Percentiles rank a stretch among this genome's conserved stretches.
phyloP scores from a whole-genome alignment of 2,888 invertebrate species.

The Gerris lacustris region DNA sequence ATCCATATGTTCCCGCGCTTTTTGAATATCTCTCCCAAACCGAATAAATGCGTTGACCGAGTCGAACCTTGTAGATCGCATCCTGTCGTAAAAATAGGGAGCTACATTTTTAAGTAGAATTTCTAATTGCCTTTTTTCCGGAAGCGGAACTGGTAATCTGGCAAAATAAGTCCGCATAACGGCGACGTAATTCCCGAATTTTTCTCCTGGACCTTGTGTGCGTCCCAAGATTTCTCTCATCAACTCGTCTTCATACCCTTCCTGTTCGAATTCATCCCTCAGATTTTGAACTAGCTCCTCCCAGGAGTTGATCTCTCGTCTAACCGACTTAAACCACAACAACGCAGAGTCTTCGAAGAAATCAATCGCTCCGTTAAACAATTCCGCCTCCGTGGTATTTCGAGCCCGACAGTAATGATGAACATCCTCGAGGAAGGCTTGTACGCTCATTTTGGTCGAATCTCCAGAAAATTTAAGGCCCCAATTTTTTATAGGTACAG shows the following conservation, averaged over 20 bases:
- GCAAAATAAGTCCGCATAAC: slow-evolving; percentile 27
- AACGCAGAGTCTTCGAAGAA: slow-evolving; percentile 27
- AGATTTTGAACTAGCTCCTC: slow-evolving; percentile 14
- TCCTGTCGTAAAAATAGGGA: too few relatives aligned
- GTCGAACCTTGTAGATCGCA: too few relatives aligned
- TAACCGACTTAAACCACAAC: slow-evolving; percentile 33
- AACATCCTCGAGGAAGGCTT: slow-evolving; percentile 26
- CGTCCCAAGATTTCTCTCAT: slow-evolving; percentile 28
- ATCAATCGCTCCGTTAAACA: slow-evolving; percentile 26
- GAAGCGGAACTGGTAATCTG: slow-evolving; percentile 21
- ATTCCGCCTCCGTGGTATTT: slow-evolving; percentile 19
- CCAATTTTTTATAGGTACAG: slow-evolving; percentile 26
- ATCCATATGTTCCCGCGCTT: too few relatives aligned
- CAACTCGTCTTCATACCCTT: slow-evolving; percentile 28
- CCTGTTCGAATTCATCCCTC: slow-evolving; percentile 23
- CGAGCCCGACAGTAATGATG: slow-evolving; percentile 27
- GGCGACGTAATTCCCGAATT: too few relatives aligned
- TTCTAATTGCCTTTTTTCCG: too few relatives aligned
- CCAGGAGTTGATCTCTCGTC: slow-evolving; percentile 12
- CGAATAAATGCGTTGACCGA: too few relatives aligned
- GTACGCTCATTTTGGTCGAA: slow-evolving; percentile 11
- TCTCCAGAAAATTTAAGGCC: slow-evolving; percentile 24
- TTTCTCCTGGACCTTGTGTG: too few relatives aligned
- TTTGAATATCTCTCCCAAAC: too few relatives aligned
- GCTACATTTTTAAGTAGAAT: too few relatives aligned